phyloP scores from a whole-genome alignment of 2,888 invertebrate species.

The Chrysolina americana region DNA sequence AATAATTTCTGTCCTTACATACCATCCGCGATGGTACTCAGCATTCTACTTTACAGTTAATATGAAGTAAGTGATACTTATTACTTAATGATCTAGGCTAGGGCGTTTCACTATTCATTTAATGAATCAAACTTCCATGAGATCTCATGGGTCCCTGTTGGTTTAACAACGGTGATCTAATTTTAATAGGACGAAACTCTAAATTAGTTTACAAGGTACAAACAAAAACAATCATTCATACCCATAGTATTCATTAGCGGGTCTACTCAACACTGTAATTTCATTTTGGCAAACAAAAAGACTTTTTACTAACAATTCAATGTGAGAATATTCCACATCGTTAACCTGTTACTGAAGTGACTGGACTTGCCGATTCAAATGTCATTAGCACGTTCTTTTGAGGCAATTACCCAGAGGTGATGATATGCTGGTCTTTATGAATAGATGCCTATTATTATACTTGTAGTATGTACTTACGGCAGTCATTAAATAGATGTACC shows the following conservation, averaged over 20 bases:
- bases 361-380: slow-evolving; percentile 20
- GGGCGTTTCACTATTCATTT: not conserved
- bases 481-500: slow-evolving; percentile 36
- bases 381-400: slow-evolving; percentile 52
- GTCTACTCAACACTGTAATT: slow-evolving; percentile 17
- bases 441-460: slow-evolving; percentile 24
- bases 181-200: slow-evolving; percentile 7
- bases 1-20: too few species aligned
- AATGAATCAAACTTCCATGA: slow-evolving; percentile 3
- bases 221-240: slow-evolving; percentile 16
- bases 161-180: slow-evolving; percentile 4
- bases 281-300: slow-evolving; percentile 29
- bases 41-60: not conserved
- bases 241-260: slow-evolving; percentile 1
- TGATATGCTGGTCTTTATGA: slow-evolving; percentile 42
- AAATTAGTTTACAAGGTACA: slow-evolving; percentile 5
- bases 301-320: slow-evolving; percentile 29
- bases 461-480: slow-evolving; percentile 31
- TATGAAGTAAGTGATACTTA: not conserved
- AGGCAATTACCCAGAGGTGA: slow-evolving; percentile 51
- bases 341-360: slow-evolving; percentile 39
- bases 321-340: slow-evolving; percentile 41
- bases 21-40: too few species aligned
- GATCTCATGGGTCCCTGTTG: not conserved
- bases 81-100: not conserved